phyloP scores from a whole-genome alignment of 2,888 invertebrate species.

The Nemapogon koenigi region DNA sequence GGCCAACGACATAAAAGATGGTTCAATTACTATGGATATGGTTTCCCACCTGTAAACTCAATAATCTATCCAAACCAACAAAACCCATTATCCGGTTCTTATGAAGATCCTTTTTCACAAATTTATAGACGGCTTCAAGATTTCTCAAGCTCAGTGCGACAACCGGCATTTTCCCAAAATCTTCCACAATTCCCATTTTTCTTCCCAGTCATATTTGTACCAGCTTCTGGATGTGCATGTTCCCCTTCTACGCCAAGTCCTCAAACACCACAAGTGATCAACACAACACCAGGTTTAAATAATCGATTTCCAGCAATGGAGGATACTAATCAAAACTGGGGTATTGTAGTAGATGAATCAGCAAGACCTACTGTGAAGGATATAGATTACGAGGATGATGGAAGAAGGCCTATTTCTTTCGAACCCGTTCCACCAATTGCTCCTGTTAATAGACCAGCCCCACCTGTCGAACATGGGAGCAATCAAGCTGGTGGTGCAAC shows the following conservation, averaged over 20 bases:
- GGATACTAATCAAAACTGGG: slow-evolving; percentile 41
- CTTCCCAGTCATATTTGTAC: slow-evolving; percentile 32
- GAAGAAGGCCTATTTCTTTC: slow-evolving; percentile 39
- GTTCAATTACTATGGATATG: slow-evolving; percentile 27
- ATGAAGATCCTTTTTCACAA: slow-evolving; percentile 16
- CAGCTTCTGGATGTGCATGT: slow-evolving; percentile 29
- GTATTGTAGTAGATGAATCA: slow-evolving; percentile 19
- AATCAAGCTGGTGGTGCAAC: slow-evolving; percentile 21
- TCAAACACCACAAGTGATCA: slow-evolving; percentile 11
- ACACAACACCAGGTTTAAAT: slow-evolving; percentile 21
- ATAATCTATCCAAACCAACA: slow-evolving; percentile 12
- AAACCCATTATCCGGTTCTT: slow-evolving; percentile 14
- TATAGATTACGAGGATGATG: slow-evolving; percentile 26
- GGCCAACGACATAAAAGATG: slow-evolving; percentile 31
- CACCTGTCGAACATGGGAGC: slow-evolving; percentile 37
- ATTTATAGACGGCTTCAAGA: slow-evolving; percentile 19
- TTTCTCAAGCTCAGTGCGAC: slow-evolving; percentile 16
- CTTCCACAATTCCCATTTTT: slow-evolving; percentile 27
- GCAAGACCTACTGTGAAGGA: slow-evolving; percentile 19
- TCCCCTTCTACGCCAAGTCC: slow-evolving; percentile 15
- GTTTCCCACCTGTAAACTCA: slow-evolving; percentile 27
- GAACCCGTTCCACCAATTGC: slow-evolving; percentile 25
- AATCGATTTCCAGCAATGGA: slow-evolving; percentile 31
- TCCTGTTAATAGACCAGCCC: slow-evolving; percentile 26
- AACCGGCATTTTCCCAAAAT: slow-evolving; percentile 15